phyloP scores from a whole-genome alignment of 1,140 invertebrate genomes.

The Ruditapes philippinarum region DNA sequence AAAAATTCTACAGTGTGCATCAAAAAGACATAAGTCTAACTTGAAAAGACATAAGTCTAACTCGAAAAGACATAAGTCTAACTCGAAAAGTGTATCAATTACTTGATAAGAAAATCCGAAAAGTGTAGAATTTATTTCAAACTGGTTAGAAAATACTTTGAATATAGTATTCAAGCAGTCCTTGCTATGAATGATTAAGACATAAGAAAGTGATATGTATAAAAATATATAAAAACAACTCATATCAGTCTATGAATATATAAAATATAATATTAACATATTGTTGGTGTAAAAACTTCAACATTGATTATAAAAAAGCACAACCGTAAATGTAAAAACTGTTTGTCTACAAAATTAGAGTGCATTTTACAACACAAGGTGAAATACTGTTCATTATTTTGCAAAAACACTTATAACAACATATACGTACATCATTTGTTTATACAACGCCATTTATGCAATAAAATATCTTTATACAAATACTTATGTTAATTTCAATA shows the following conservation, averaged over 20 bases:
- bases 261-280: neutral
- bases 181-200: no score
- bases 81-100: no score
- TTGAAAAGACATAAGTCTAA: no score
- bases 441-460: neutral
- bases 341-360: neutral
- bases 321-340: neutral
- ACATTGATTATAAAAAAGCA: neutral
- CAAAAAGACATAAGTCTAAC: no score
- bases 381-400: conserved; percentile 10
- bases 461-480: neutral
- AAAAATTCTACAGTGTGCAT: no score
- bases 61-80: no score
- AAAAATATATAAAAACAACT: no score
- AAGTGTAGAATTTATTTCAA: neutral
- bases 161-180: no score
- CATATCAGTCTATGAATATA: neutral
- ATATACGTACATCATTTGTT: neutral
- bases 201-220: no score
- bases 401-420: no score
- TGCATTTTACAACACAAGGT: conserved; percentile 11
- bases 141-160: neutral
- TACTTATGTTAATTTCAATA: neutral
- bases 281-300: neutral
- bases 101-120: neutral